A percentile compares a stretch with the other conserved stretches of the same genome.
Evolutionary conservation across 1,140 invertebrate genomes (phyloP).

Genomic region (Bombus sylvicola): DNA sequence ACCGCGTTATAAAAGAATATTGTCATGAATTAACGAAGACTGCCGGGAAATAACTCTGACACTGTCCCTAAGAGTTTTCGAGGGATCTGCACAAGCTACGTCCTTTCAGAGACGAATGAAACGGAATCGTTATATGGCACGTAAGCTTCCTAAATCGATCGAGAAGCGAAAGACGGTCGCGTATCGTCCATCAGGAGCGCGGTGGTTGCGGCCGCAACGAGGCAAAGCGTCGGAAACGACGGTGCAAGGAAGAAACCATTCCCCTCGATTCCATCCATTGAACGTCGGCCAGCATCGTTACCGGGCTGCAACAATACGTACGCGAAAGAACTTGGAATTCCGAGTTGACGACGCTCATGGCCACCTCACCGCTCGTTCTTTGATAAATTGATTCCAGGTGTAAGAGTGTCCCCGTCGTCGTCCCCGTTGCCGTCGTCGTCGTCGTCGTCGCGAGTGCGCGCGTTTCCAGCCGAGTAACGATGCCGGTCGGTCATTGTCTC

Average conservation of each 20-base stretch:
- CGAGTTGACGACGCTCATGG: constrained; percentile 31
- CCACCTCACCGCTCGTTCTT: constrained; percentile 35
- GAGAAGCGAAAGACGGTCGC: neutral
- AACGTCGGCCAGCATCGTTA: constrained; percentile 41
- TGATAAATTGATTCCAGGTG: constrained; percentile 73
- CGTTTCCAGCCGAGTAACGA: constrained; percentile 69
- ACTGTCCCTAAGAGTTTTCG: neutral
- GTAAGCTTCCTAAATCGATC: neutral
- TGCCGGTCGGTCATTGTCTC: constrained; percentile 75
- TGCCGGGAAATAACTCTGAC: fast-evolving
- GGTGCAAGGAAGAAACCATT: constrained; percentile 22
- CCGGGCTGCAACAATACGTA: constrained; percentile 41
- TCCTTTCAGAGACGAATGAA: neutral
- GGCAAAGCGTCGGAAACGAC: constrained; percentile 16
- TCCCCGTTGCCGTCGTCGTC: constrained; percentile 44
- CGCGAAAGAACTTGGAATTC: constrained; percentile 36
- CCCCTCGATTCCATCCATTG: constrained; percentile 43
- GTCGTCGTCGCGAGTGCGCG: constrained; percentile 54
- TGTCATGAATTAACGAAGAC: neutral
- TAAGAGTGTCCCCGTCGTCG: constrained; percentile 53
- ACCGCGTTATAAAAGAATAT: no score
- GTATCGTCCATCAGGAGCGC: neutral
- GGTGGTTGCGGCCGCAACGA: neutral
- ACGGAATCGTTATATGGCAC: neutral
- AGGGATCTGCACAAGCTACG: neutral